Conservation (phyloP, 1,140 invertebrate species). For the Drosophila prosaltans region DNA sequence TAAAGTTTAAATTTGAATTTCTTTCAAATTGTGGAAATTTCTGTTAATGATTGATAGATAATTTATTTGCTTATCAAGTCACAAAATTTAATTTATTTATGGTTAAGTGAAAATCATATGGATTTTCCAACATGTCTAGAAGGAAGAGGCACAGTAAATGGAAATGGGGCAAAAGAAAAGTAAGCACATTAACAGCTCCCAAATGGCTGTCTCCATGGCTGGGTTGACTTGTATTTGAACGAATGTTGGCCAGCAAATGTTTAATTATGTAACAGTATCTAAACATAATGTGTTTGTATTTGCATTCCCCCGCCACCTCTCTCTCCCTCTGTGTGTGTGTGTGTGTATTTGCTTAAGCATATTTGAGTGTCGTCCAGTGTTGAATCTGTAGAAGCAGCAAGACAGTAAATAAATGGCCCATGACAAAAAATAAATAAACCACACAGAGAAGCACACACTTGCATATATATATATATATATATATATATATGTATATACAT, state of each 20-base stretch:
- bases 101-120: neutral
- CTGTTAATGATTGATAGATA: neutral
- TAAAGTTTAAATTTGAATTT: too few relatives aligned
- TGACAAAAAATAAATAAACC: slow-evolving; percentile 57
- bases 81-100: neutral
- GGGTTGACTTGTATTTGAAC: slow-evolving; percentile 43
- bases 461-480: neutral
- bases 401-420: slow-evolving; percentile 57
- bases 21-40: too few relatives aligned
- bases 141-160: slow-evolving; percentile 2
- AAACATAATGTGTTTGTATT: slow-evolving; percentile 59
- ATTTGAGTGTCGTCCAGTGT: slow-evolving; percentile 44
- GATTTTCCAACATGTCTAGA: slow-evolving; percentile 2
- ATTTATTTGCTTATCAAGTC: neutral
- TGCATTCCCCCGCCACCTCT: slow-evolving; percentile 14
- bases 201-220: neutral
- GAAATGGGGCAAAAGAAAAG: neutral
- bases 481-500: neutral
- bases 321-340: neutral
- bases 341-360: slow-evolving; percentile 43
- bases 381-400: slow-evolving; percentile 30
- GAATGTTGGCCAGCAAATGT: slow-evolving; percentile 53
- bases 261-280: slow-evolving; percentile 61
- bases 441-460: slow-evolving; percentile 16
- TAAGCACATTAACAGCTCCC: slow-evolving; percentile 25